Conservation (phyloP, 1,140 invertebrate species). For the Ganaspis sp. region DNA sequence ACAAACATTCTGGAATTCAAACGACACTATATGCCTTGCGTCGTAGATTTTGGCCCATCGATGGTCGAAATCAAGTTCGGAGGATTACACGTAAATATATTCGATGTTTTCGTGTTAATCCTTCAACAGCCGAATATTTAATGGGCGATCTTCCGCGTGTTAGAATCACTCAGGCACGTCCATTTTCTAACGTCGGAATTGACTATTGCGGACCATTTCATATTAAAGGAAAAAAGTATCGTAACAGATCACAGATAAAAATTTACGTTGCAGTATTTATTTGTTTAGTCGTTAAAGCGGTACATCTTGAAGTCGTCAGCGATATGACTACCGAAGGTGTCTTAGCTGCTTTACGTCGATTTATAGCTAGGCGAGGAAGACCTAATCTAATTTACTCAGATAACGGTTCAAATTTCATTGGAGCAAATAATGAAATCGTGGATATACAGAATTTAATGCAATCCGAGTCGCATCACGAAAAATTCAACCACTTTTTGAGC, state of each 20-base stretch:
- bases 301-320: constrained; percentile 60
- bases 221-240: constrained; percentile 52
- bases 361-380: constrained; percentile 51
- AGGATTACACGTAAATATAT: constrained; percentile 41
- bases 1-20: constrained; percentile 28
- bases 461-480: not conserved
- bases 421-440: constrained; percentile 46
- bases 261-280: constrained; percentile 41
- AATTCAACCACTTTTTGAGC: not conserved
- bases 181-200: constrained; percentile 55
- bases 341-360: constrained; percentile 52
- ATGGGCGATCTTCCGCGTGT: constrained; percentile 53
- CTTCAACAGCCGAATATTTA: constrained; percentile 37
- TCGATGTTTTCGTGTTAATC: constrained; percentile 34
- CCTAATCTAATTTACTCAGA: constrained; percentile 56
- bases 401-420: constrained; percentile 65
- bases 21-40: constrained; percentile 38
- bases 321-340: constrained; percentile 55
- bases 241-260: constrained; percentile 23
- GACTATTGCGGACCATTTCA: constrained; percentile 63
- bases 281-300: constrained; percentile 43
- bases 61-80: constrained; percentile 39
- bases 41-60: constrained; percentile 47
- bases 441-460: constrained; percentile 34
- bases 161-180: constrained; percentile 18